Base-by-base conservation (phyloP, 2,797 vertebrate genomes). In the Parauchenoglanis punctatus region DNA sequence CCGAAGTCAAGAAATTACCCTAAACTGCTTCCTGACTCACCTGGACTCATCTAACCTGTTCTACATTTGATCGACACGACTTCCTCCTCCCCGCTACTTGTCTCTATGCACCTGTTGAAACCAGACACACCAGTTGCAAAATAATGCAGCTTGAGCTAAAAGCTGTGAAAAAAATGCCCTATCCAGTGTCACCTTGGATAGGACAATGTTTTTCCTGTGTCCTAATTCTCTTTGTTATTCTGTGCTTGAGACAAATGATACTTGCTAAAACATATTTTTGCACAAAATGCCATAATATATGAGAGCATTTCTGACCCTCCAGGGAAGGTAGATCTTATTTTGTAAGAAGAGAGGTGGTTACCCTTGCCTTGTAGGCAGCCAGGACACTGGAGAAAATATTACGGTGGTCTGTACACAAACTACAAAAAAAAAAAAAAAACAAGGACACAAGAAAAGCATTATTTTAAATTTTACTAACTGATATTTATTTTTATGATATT, bases 21-120 rank as follows among this genome's bases (percentile, higher is more conserved):
- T 91, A 91, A 91, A 93, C 94, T 92, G 94, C 96, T 96, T 97
- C 96, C 96, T 94, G 93, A 93, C 93, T 94, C 95, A 96, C 96
- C 96, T 96, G 94, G 92, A 96, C 97, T 97, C 94, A 96, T 96
- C 96, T 90, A 97, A 98, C 97, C 97, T 97, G 97, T 98, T 98
- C 96, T 94, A 94, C 94, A 92, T 89, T 94, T 93, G 93, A 94
- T 92, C 96, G 95, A 96, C 96, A 96, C 96, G 94, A 95, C 91
- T 94, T 90, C 92, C 96, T 96, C 95, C 76, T 59, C 88, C 85
- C 58, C 80, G 70, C 86, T 82, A 52, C 81, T 63, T 52, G 89
- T 90, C 90, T 88, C 61, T 91, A 92, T 93, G 91, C 93, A 93
- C 93, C 91, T 90, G 92, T 84, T 88, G 87, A 89, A 93, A 91